A percentile compares a stretch with the other conserved stretches of the same genome.
Conservation (phyloP, 1,140 invertebrate genomes). For the Nasonia giraulti region DNA sequence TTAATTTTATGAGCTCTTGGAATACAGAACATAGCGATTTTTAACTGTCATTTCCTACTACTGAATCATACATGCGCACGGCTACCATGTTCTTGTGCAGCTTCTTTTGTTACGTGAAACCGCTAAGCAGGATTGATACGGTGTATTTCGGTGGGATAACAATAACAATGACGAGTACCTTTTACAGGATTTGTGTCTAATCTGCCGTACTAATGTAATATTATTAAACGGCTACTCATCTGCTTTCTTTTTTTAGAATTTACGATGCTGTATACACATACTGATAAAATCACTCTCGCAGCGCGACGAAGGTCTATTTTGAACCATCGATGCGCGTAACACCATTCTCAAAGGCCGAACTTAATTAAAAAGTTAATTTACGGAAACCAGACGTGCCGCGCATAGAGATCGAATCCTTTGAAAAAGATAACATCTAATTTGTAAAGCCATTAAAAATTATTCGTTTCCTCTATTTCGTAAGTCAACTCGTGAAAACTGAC, state of each 20-base stretch:
- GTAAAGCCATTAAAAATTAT: neutral
- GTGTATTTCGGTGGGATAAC: neutral
- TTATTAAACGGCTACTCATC: neutral
- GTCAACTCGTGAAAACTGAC: neutral
- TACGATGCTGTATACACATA: neutral
- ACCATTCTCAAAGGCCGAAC: too few species aligned
- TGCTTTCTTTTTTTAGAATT: neutral
- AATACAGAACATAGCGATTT: neutral
- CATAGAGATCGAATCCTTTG: neutral
- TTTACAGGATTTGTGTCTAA: neutral
- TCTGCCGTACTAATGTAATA: neutral
- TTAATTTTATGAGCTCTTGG: conserved; percentile 43
- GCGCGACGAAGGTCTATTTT: too few species aligned
- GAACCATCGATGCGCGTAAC: too few species aligned
- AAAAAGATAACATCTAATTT: neutral
- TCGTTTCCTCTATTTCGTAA: neutral
- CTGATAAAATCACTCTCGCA: neutral
- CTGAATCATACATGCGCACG: neutral
- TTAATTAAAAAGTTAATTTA: neutral
- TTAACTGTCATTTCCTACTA: conserved; percentile 15
- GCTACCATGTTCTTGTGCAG: neutral
- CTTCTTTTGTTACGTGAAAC: neutral
- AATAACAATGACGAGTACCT: neutral
- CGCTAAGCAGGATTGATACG: neutral
- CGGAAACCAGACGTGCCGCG: neutral